Conservation (phyloP, 2,797 vertebrate genomes). For the Alfaro cultratus region DNA sequence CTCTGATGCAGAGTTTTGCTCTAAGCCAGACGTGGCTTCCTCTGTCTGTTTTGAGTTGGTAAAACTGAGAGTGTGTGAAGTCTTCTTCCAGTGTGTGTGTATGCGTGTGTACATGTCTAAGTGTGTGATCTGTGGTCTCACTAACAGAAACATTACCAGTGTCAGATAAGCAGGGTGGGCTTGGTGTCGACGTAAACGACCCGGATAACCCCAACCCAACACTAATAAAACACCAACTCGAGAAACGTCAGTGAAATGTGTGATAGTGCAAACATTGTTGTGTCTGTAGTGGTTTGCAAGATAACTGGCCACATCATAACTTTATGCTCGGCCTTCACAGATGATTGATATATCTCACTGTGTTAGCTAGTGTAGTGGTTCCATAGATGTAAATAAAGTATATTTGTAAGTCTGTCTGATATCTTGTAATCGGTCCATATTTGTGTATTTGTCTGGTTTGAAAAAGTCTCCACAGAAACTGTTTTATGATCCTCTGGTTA, state of each 20-base stretch:
- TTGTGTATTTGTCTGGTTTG: neutral
- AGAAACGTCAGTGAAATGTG: neutral
- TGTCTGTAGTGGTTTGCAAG: neutral
- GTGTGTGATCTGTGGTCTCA: conserved; percentile 26
- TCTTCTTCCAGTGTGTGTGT: neutral
- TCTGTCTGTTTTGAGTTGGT: neutral
- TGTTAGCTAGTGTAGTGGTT: neutral
- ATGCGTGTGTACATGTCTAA: neutral
- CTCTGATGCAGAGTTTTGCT: neutral
- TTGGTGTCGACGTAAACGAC: conserved; percentile 50
- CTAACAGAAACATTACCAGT: conserved; percentile 32
- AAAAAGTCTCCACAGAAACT: neutral
- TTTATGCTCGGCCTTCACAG: neutral
- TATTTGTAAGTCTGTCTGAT: neutral
- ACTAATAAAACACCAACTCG: conserved; percentile 10
- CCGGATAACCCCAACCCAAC: conserved; percentile 41
- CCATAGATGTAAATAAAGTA: neutral
- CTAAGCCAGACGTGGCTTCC: neutral
- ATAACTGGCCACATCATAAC: neutral
- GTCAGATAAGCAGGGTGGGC: conserved; percentile 45
- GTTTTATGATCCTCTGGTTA: too few species aligned
- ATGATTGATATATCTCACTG: neutral
- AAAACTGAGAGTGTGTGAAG: neutral
- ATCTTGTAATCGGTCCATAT: neutral
- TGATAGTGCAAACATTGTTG: neutral